Evolutionary conservation across 2,888 invertebrate genomes (phyloP), one percentile per base, ranked within the genome.

Genomic region (Agonopterix heracliana): DNA sequence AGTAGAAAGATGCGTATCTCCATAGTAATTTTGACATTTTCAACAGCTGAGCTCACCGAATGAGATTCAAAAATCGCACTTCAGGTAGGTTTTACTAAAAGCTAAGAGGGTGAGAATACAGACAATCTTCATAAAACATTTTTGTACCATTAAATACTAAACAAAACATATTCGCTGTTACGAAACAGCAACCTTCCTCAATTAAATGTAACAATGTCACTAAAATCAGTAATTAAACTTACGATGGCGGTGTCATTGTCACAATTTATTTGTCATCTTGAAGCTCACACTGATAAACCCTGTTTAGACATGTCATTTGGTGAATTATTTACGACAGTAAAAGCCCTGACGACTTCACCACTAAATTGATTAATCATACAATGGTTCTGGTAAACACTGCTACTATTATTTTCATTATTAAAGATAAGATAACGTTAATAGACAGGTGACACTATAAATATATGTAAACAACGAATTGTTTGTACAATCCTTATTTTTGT

Each of bases 361-460:
- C 71, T 67, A 71, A 77, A 80, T 78, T 81, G 77, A 82, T 84
- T 78, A 76, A 73, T 74, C 74, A 79, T 60, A 60, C 61, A 54
- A 55, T 59, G 56, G 57, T 63, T 61, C 53, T 52, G 56, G 64
- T 60, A 77, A 78, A 81, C 66, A 80, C 48, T 52, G 74, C 81
- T 78, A 78, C 82, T 68, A 70, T 71, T 71, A 57, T 65, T 69
- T 67, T 69, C 64, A 66, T 55, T 52, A 54, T 55, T 46, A 52
- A 45, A 60, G 81, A 86, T 84, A 84, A 46, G 46, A 46, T 41
- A 46, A 35, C 17, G 43, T 12, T 35, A 47, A 47, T 42, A 47
- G 41, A 42, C 42, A 47, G 41, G 14, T 41, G 26, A 26, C 26
- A 26, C 26, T 26, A 26, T 26, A 26, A 26, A 26, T 26, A 50